Base-by-base conservation (phyloP, 2,797 vertebrate genomes). In the Chelmon rostratus region DNA sequence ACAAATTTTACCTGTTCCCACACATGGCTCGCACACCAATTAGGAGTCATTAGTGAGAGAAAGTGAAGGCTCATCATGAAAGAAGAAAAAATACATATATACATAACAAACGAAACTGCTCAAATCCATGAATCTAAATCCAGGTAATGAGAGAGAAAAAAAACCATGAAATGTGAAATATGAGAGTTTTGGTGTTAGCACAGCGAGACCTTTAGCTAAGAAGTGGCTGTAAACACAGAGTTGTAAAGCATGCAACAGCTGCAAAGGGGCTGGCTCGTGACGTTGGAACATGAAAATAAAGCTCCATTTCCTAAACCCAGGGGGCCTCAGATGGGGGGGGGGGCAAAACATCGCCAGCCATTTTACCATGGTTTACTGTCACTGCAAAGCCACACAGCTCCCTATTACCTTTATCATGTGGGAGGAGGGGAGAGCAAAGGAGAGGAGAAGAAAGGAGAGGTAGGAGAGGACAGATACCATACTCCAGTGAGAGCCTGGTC, bases 201-300 rank as follows among this genome's bases (percentile, higher is more conserved):
- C 71, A 86, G 61, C 25, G 73, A 74, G 76, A 79, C 77, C 73
- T 84, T 83, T 69, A 56, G 87, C 74, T 72, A 50, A 83, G 83
- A 81, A 74, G 86, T 72, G 83, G 73, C 82, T 64, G 89, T 89
- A 90, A 90, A 91, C 89, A 89, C 65, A 53, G 85, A 93, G 94
- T 92, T 94, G 93, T 93, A 88, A 90, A 94, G 91, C 91, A 91
- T 94, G 95, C 92, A 96, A 97, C 97, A 98, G 97, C 97, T 98
- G 97, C 96, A 96, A 90, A 95, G 92, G 90, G 95, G 93, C 92
- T 91, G 94, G 69, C 92, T 86, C 72, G 82, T 95, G 93, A 94
- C 94, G 93, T 95, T 86, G 92, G 90, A 83, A 89, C 91, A 86
- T 85, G 93, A 93, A 94, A 94, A 93, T 92, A 92, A 95, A 94